Percentiles rank a stretch among this genome's conserved stretches.
Evolutionary conservation across 1,140 invertebrate genomes (phyloP).

Genomic region (Oedothorax gibbosus): DNA sequence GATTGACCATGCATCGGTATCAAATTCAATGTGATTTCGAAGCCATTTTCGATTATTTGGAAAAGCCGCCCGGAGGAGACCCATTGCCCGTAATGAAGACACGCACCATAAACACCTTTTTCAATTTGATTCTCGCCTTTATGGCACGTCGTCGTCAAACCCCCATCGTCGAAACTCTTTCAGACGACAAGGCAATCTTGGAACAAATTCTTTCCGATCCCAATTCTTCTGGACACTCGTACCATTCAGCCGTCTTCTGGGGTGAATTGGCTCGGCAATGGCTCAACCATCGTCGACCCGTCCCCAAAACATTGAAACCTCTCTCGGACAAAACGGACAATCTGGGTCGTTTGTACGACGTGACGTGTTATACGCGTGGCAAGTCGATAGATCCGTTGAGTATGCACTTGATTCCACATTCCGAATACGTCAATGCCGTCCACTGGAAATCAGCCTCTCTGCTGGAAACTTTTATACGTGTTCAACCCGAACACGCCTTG

Average conservation of each 20-base stretch:
- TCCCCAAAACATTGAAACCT: slow-evolving; percentile 1
- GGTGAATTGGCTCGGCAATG: slow-evolving; percentile 14
- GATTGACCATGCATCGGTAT: background rate
- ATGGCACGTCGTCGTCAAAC: background rate
- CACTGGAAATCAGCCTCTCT: slow-evolving; percentile 1
- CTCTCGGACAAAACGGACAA: background rate
- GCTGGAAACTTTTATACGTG: background rate
- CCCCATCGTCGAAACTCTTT: background rate
- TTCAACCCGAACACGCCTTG: background rate
- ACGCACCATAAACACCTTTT: background rate
- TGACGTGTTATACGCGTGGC: background rate
- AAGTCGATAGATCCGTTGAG: background rate
- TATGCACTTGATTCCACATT: background rate
- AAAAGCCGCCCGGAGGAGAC: background rate
- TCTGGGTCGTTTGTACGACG: background rate
- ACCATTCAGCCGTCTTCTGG: slow-evolving; percentile 5
- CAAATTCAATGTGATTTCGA: slow-evolving; percentile 21
- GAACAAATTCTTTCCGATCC: background rate
- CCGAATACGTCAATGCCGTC: slow-evolving; percentile 2
- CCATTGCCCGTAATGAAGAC: background rate
- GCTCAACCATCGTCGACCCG: background rate
- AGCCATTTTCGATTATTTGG: background rate
- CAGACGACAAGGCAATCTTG: background rate
- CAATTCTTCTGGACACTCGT: background rate
- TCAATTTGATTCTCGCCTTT: background rate